phyloP scores from a whole-genome alignment of 2,797 vertebrate genomes.

The Phaenicophaeus curvirostris region DNA sequence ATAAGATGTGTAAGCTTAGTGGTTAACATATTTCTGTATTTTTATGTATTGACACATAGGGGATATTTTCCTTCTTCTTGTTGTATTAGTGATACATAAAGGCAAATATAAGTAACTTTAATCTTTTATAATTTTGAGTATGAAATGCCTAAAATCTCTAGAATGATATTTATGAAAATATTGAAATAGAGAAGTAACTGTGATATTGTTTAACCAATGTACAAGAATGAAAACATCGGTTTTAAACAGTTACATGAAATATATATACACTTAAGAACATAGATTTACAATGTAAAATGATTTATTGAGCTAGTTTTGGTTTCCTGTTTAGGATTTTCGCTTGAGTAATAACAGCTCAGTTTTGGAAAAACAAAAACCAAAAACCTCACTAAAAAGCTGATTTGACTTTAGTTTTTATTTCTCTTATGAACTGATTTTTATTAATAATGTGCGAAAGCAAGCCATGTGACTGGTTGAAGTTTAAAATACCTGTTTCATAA shows the following conservation, averaged over 20 bases:
- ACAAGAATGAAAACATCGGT: background rate
- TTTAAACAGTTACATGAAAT: background rate
- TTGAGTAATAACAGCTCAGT: background rate
- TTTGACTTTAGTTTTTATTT: background rate
- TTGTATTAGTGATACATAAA: background rate
- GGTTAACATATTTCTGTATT: background rate
- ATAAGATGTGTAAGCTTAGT: background rate
- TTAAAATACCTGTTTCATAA: background rate
- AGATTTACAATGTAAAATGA: background rate
- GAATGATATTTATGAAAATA: background rate
- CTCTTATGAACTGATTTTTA: background rate
- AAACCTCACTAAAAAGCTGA: background rate
- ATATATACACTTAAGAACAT: background rate
- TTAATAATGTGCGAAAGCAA: background rate
- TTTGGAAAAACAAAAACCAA: background rate
- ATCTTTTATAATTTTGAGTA: background rate
- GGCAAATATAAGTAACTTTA: background rate
- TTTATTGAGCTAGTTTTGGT: background rate
- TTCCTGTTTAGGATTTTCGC: background rate
- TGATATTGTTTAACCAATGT: background rate
- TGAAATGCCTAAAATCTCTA: background rate
- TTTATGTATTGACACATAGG: background rate
- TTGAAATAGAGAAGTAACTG: background rate
- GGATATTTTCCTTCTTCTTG: accelerated
- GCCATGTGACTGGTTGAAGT: background rate